Percentiles rank a stretch among this genome's conserved stretches.
These are phyloP conservation scores for Tragelaphus scriptus DNA, from an alignment of 2,113 vertebrate species.

Conservation along the genomic window DNA sequence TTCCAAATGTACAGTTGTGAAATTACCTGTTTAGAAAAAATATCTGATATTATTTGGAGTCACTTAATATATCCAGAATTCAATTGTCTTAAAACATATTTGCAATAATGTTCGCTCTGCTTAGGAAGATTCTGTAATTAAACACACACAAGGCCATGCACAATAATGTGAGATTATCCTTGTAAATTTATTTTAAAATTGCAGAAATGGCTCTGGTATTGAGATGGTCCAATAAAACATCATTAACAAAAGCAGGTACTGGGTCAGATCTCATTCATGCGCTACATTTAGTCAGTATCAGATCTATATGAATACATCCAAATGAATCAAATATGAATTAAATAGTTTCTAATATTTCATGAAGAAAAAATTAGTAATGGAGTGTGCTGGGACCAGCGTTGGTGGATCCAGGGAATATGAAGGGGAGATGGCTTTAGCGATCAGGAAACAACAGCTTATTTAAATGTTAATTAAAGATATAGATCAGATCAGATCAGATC, in stretches of 20 bases:
- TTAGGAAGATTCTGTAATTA: not conserved
- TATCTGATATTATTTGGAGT: not conserved
- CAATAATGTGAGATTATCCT: not conserved
- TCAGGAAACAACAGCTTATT: too few species aligned
- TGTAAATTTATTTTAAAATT: slow-evolving; percentile 36
- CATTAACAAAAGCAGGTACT: not conserved
- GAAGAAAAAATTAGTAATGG: not conserved
- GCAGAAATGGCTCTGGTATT: not conserved
- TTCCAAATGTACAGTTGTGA: not conserved
- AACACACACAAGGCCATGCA: not conserved
- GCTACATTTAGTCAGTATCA: accelerated
- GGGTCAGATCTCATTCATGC: accelerated
- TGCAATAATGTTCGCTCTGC: not conserved
- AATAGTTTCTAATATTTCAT: not conserved
- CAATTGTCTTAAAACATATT: not conserved
- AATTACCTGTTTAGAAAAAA: not conserved
- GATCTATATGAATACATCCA: not conserved
- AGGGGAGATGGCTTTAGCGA: too few species aligned
- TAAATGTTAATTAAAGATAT: too few species aligned
- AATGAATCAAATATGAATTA: not conserved
- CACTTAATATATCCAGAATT: not conserved
- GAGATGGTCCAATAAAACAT: not conserved
- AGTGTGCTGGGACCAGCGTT: too few species aligned
- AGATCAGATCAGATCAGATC: too few species aligned
- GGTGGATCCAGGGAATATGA: too few species aligned